Base-by-base conservation (phyloP, 2,888 invertebrate genomes). In the Xanthorhoe spadicearia region DNA sequence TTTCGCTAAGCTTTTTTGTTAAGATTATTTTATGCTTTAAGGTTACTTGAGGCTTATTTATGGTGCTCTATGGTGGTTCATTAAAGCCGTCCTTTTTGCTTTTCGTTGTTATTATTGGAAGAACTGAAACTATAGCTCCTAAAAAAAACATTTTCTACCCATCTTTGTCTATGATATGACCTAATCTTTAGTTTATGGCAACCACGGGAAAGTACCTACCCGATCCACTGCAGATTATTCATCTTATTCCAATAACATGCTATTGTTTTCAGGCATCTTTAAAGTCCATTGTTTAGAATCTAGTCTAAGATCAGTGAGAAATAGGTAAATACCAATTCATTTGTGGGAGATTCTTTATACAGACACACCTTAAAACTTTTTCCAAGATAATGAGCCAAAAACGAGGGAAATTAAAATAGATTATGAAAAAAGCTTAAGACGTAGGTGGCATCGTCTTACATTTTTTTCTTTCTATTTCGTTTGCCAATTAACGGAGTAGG, bases 371-470 rank as follows among this genome's bases (percentile, higher is more conserved):
- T 49, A 23, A 23, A 61, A 55, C 50, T 55, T 38, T 19, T 49
- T 55, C 62, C 55, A 62, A 56, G 43, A 17, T 28, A 35, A 15
- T n/a, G 15, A 49, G 38, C 54, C 61, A 55, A 61, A 19, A 49
- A 61, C 6, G 15, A 17, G n/a, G n/a, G n/a, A 50, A 51, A 23
- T 23, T 35, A 17, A 43, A 56, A 56, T 49, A 62, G 35, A 35
- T 15, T 6, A 28, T 28, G 13, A 23, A 55, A 56, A 62, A 62
- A 51, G 23, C 23, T 38, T 1, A 38, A 43, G 23, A 23, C 17
- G 48, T 17, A 48, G 48, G 48, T 7, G 48, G 48, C 48, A 13
- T 48, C 48, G 15, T 7, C 15, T 17, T 48, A 17, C 38, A 17
- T 1, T 4, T 48, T 48, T 48, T 17, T 15, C 17, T 6, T 23